Evolutionary conservation across 2,888 invertebrate genomes (phyloP).

Genomic region (Iphiclides podalirius): DNA sequence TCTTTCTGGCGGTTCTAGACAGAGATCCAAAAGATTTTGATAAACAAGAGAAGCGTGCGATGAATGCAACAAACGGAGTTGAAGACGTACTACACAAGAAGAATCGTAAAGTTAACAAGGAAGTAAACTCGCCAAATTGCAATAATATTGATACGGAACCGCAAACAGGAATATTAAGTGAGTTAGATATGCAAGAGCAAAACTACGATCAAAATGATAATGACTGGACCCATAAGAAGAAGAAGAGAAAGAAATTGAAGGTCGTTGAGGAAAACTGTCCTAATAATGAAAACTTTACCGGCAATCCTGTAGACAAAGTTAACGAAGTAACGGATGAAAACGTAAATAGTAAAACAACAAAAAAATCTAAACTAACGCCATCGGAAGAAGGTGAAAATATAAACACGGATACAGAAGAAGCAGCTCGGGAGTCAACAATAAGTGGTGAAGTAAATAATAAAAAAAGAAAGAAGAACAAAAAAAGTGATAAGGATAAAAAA

Average conservation of each 20-base stretch:
- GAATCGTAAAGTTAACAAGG: slow-evolving; percentile 22
- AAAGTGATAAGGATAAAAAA: slow-evolving; percentile 33
- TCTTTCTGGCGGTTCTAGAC: slow-evolving; percentile 96
- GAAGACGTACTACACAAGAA: slow-evolving; percentile 23
- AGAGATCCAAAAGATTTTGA: slow-evolving; percentile 69
- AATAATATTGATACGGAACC: neutral
- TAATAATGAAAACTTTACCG: neutral
- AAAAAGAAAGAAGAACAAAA: slow-evolving; percentile 37
- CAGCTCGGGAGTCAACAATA: neutral
- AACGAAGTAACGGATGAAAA: slow-evolving; percentile 19
- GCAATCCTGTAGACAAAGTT: neutral
- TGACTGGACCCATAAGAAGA: slow-evolving; percentile 8
- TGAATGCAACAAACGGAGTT: slow-evolving; percentile 26
- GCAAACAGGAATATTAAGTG: neutral
- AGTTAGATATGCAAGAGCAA: neutral
- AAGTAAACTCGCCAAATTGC: neutral
- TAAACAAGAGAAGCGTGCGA: slow-evolving; percentile 31
- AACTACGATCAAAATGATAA: neutral
- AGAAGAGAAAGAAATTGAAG: slow-evolving; percentile 13
- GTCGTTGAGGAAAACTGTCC: neutral
- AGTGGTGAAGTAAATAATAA: no score
- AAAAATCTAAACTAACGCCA: slow-evolving; percentile 25
- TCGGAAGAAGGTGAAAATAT: neutral
- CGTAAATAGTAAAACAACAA: slow-evolving; percentile 27
- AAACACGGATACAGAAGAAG: slow-evolving; percentile 15